These are phyloP conservation scores for Falco naumanni DNA, from an alignment of 2,797 vertebrate species.

Conservation along the genomic window DNA sequence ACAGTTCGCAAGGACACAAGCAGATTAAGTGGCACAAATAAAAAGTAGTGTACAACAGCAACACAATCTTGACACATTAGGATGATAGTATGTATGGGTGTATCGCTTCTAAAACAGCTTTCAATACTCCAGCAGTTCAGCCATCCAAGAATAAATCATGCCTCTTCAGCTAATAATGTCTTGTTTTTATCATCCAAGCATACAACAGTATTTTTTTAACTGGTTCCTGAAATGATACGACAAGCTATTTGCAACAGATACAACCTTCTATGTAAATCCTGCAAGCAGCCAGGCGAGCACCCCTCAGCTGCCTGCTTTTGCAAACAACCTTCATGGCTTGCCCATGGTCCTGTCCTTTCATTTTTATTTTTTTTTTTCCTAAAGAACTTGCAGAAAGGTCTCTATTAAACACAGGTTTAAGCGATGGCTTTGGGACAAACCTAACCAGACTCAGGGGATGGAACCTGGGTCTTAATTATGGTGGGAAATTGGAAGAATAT, in stretches of 20 bases:
- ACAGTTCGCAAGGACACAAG: not conserved
- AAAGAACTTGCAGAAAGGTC: not conserved
- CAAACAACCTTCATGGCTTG: not conserved
- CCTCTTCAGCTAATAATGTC: not conserved
- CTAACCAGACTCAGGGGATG: not conserved
- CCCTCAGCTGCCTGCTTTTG: too few species aligned
- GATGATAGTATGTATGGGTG: accelerated
- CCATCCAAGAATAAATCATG: not conserved
- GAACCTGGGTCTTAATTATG: not conserved
- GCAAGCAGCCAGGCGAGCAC: not conserved
- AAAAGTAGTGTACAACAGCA: not conserved
- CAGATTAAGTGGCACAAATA: not conserved
- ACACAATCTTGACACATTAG: too few species aligned
- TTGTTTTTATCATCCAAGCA: not conserved
- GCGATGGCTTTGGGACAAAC: not conserved
- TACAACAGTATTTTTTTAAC: accelerated
- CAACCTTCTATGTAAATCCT: not conserved
- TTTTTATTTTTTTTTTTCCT: too few species aligned
- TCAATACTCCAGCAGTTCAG: not conserved
- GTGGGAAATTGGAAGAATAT: not conserved
- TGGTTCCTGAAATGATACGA: accelerated
- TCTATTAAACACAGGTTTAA: not conserved
- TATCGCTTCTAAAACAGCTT: not conserved
- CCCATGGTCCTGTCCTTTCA: not conserved
- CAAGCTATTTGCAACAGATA: not conserved